Evolutionary conservation across 2,113 vertebrate species (phyloP).

Genomic region (Gila orcuttii): DNA sequence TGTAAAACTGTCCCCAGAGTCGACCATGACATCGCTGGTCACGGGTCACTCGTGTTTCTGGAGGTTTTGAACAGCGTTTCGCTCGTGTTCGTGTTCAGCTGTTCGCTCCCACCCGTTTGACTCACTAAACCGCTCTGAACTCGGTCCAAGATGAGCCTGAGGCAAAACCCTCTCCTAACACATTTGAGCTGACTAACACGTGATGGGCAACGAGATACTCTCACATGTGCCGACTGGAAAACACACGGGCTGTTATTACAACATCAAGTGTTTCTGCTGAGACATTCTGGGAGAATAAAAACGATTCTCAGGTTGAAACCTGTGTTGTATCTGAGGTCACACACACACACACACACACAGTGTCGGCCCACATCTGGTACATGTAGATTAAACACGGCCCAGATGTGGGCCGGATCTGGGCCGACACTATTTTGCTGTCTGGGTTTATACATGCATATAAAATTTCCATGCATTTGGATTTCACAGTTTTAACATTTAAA

Average conservation of each 20-base stretch:
- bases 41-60: not conserved
- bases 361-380: too few species aligned
- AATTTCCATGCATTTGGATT: too few species aligned
- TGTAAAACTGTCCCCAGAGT: not conserved
- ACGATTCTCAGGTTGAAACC: not conserved
- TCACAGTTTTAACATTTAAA: too few species aligned
- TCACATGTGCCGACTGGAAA: not conserved
- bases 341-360: too few species aligned
- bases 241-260: not conserved
- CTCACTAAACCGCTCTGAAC: not conserved
- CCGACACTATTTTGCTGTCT: too few species aligned
- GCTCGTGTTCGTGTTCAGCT: not conserved
- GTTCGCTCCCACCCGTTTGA: slow-evolving; percentile 14
- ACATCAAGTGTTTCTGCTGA: not conserved
- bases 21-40: not conserved
- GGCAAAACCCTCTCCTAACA: not conserved
- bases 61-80: not conserved
- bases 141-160: not conserved
- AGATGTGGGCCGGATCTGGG: too few species aligned
- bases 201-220: not conserved
- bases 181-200: not conserved
- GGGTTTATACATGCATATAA: too few species aligned
- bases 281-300: not conserved
- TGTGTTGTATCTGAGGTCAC: too few species aligned
- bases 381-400: too few species aligned